These are phyloP conservation scores for Chrysemys picta DNA, from an alignment of 2,113 vertebrate species.

Conservation along the genomic window DNA sequence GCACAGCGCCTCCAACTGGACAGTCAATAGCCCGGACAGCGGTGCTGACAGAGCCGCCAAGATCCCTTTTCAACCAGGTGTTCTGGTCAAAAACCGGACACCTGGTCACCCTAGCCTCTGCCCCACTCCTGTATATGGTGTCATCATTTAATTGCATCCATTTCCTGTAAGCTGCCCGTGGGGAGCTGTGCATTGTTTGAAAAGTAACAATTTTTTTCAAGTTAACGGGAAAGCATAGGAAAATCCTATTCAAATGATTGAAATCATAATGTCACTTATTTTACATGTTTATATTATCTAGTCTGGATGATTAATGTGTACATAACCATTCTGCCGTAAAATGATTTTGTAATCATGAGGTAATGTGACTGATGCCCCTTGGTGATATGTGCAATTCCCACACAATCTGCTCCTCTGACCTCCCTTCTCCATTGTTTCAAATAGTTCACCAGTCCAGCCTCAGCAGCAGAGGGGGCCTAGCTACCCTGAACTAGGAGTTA, in stretches of 20 bases:
- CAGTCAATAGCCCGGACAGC: no score
- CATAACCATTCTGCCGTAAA: fast-evolving
- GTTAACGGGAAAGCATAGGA: not conserved
- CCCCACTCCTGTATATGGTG: not conserved
- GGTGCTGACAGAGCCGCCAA: no score
- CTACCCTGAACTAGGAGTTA: not conserved
- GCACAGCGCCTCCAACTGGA: no score
- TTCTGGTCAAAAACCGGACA: no score
- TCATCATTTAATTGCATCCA: not conserved
- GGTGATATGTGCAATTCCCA: not conserved
- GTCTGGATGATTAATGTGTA: not conserved
- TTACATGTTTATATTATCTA: not conserved
- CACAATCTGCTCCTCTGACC: no score
- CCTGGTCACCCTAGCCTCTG: not conserved
- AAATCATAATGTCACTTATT: not conserved
- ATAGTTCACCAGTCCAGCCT: not conserved
- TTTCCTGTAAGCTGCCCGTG: not conserved
- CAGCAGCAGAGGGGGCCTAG: no score
- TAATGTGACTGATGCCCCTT: not conserved
- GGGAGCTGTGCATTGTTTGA: not conserved
- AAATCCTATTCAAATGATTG: not conserved
- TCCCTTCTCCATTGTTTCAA: not conserved
- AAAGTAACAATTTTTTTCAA: not conserved
- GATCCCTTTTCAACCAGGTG: no score
- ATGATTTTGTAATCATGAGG: not conserved